These are phyloP conservation scores for Drosophila aff. DNA, from an alignment of 1,140 invertebrate genomes.

Conservation along the genomic window DNA sequence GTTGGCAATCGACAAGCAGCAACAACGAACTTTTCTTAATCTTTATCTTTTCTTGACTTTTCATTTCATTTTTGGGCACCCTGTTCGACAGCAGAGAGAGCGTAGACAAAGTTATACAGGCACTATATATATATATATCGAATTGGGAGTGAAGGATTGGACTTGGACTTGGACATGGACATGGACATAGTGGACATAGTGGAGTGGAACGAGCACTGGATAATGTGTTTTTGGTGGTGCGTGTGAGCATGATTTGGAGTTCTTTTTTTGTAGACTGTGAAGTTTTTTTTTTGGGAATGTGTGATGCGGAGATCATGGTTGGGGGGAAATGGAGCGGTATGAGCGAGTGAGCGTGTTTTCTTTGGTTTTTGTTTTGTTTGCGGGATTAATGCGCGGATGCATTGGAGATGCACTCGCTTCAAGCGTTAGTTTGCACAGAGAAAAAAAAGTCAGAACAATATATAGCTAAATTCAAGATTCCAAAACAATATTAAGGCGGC, in stretches of 20 bases:
- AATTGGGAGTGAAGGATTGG: conserved; percentile 45
- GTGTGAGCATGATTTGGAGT: conserved; percentile 43
- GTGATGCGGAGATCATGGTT: conserved; percentile 73
- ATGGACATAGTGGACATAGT: conserved; percentile 9
- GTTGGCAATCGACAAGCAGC: conserved; percentile 83
- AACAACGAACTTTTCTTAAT: conserved; percentile 70
- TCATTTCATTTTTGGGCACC: conserved; percentile 51
- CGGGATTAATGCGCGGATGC: conserved; percentile 35
- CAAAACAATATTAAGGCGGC: neutral
- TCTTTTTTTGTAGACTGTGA: conserved; percentile 27
- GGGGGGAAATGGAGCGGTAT: conserved; percentile 78
- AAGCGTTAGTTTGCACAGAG: conserved; percentile 46
- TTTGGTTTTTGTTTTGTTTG: conserved; percentile 33
- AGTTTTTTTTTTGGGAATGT: conserved; percentile 34
- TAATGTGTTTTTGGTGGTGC: conserved; percentile 41
- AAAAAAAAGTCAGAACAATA: conserved; percentile 34
- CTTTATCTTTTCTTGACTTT: conserved; percentile 24
- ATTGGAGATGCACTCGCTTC: conserved; percentile 19
- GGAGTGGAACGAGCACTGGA: conserved; percentile 52
- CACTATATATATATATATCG: conserved; percentile 33
- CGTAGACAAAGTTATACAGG: conserved; percentile 53
- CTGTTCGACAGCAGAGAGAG: conserved; percentile 68
- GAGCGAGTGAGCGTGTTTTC: conserved; percentile 76
- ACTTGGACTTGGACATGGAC: conserved; percentile 24
- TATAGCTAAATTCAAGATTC: neutral